Conservation (phyloP, 53 echinoderm and acorn worm species). For the Paracentrotus lividus region DNA sequence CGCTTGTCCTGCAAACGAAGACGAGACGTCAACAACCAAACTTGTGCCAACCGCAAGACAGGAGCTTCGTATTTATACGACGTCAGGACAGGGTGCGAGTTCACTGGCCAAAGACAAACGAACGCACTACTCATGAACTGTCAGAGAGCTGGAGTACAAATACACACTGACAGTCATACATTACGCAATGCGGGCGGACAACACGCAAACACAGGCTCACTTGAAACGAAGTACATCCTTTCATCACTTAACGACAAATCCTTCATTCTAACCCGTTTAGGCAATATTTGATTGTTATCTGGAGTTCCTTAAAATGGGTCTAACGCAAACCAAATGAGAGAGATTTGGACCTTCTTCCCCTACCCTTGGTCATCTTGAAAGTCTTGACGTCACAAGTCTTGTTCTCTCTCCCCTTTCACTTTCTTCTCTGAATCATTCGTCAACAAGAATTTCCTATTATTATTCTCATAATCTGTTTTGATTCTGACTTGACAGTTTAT, state of each 20-base stretch:
- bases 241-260: slow-evolving; percentile 51
- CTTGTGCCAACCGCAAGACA: slow-evolving; percentile 30
- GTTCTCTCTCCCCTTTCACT: not conserved
- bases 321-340: slow-evolving; percentile 58
- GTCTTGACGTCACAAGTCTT: slow-evolving; percentile 5
- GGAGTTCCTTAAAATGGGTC: slow-evolving; percentile 4
- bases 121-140: slow-evolving; percentile 37
- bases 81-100: slow-evolving; percentile 1
- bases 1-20: slow-evolving; percentile 36
- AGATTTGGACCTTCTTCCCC: slow-evolving; percentile 13
- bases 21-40: slow-evolving; percentile 2
- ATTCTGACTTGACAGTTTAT: not conserved
- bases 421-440: not conserved
- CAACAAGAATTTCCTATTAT: not conserved
- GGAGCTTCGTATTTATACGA: slow-evolving; percentile 27
- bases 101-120: slow-evolving; percentile 61
- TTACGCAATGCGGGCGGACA: slow-evolving; percentile 52
- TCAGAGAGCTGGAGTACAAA: not conserved
- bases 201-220: slow-evolving; percentile 33
- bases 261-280: slow-evolving; percentile 60
- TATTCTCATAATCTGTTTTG: not conserved
- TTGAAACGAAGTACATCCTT: slow-evolving; percentile 45
- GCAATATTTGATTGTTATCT: slow-evolving; percentile 69
- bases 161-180: slow-evolving; percentile 29
- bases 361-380: slow-evolving; percentile 24